Evolutionary conservation across 2,888 invertebrate genomes (phyloP).

Genomic region (Rhagonycha fulva): DNA sequence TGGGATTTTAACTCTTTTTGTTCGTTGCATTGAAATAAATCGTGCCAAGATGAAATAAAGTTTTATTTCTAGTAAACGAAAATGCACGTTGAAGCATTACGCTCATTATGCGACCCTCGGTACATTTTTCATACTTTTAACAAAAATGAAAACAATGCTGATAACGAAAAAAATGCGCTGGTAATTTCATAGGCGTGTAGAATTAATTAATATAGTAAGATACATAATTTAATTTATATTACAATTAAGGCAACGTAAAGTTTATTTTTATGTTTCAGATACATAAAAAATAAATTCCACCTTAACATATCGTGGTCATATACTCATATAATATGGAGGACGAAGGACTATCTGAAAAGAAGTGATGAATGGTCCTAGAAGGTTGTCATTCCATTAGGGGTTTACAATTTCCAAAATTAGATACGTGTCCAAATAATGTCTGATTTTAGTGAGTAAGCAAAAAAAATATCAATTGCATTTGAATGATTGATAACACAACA

Average conservation of each 20-base stretch:
- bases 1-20: not conserved
- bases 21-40: not conserved
- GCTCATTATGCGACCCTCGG: not conserved
- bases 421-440: not conserved
- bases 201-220: not conserved
- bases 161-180: not conserved
- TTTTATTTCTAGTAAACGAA: not conserved
- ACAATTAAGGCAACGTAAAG: not conserved
- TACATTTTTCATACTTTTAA: not conserved
- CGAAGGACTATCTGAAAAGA: not conserved
- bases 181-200: not conserved
- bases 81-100: not conserved
- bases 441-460: not conserved
- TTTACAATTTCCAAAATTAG: not conserved
- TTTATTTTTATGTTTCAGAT: not conserved
- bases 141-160: not conserved
- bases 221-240: not conserved
- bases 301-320: not conserved
- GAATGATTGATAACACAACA: not conserved
- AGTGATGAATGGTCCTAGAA: not conserved
- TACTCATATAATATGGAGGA: not conserved
- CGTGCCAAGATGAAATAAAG: not conserved
- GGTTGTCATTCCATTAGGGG: not conserved
- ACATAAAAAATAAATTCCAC: not conserved
- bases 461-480: not conserved